phyloP scores from a whole-genome alignment of 2,888 invertebrate genomes.

The Dynastes grantii region DNA sequence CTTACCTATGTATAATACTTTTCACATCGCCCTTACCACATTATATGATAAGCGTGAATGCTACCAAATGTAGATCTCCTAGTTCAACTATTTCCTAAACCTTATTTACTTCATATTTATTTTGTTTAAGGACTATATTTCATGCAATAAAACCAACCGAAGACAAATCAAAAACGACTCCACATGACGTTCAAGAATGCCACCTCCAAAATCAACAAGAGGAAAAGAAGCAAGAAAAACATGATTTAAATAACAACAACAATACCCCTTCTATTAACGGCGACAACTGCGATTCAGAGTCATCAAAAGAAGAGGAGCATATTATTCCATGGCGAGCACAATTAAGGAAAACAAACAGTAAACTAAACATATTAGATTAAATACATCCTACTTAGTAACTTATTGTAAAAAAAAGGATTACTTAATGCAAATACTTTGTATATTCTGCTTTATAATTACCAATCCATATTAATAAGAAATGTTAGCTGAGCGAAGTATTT shows the following conservation, averaged over 20 bases:
- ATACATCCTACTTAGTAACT: constrained; percentile 18
- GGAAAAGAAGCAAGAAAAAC: constrained; percentile 62
- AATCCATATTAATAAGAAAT: neutral
- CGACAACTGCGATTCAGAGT: constrained; percentile 53
- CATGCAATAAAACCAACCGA: constrained; percentile 73
- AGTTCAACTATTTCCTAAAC: neutral
- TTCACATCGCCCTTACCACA: too few relatives aligned
- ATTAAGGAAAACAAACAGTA: constrained; percentile 91
- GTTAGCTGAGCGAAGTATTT: too few relatives aligned
- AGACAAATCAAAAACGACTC: constrained; percentile 62
- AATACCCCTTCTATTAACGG: constrained; percentile 65
- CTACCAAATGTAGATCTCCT: too few relatives aligned
- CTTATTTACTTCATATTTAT: neutral
- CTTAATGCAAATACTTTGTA: constrained; percentile 4
- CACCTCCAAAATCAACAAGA: constrained; percentile 68
- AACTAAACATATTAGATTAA: constrained; percentile 85
- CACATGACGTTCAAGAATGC: constrained; percentile 67
- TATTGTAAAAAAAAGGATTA: constrained; percentile 30
- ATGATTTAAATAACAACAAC: constrained; percentile 65
- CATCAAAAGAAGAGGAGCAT: constrained; percentile 59
- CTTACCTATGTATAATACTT: neutral
- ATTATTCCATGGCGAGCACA: constrained; percentile 94
- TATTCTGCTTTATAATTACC: constrained; percentile 10
- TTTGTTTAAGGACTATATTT: constrained; percentile 33
- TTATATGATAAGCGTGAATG: too few relatives aligned